A percentile compares a stretch with the other conserved stretches of the same genome.
Evolutionary conservation across 2,113 vertebrate species (phyloP).

Genomic region (Haliaeetus leucogaster): DNA sequence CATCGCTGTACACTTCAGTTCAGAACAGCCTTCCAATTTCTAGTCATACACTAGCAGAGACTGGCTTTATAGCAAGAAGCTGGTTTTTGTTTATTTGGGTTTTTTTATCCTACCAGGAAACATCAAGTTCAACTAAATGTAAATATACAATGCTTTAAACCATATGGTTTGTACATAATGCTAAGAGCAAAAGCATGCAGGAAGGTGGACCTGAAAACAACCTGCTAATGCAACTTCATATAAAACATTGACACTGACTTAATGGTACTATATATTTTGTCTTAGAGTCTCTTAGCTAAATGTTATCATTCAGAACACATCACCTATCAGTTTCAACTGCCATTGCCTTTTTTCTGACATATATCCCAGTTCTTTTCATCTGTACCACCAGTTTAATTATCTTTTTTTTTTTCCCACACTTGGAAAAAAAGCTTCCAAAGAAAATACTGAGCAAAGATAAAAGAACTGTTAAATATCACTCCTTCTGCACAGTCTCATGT

Average conservation of each 20-base stretch:
- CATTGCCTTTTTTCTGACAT: neutral
- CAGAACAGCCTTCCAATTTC: neutral
- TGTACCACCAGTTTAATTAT: neutral
- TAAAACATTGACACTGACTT: neutral
- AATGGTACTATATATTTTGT: neutral
- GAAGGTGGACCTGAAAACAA: neutral
- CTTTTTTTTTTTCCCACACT: neutral
- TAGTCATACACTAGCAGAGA: accelerated
- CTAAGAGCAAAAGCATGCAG: neutral
- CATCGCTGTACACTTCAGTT: too few species aligned
- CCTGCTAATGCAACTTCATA: neutral
- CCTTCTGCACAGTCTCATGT: neutral
- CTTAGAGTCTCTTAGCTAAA: neutral
- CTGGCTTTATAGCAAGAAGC: neutral
- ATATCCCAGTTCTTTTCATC: neutral
- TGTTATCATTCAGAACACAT: neutral
- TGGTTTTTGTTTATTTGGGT: neutral
- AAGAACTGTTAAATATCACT: neutral
- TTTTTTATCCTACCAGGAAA: neutral
- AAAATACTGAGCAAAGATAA: neutral
- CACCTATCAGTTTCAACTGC: neutral
- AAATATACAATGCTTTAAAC: neutral
- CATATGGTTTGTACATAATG: accelerated
- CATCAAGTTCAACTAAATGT: neutral
- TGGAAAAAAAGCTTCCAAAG: neutral